These are phyloP conservation scores for Pseudoatta argentina DNA, from an alignment of 1,140 invertebrate species.

Conservation along the genomic window DNA sequence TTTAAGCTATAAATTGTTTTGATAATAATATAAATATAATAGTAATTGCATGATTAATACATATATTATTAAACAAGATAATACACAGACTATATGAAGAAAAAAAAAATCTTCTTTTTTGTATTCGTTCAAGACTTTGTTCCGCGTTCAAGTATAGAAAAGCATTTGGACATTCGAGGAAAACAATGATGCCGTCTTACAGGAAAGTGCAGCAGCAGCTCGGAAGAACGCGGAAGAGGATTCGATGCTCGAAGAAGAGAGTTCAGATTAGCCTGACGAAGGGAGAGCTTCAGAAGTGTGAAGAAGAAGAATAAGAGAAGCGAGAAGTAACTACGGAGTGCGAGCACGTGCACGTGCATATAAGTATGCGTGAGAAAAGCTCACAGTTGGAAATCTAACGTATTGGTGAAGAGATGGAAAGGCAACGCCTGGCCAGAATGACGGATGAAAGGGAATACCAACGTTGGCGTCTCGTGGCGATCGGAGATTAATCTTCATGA, in stretches of 20 bases:
- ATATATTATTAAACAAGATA: neutral
- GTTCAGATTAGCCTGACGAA: slow-evolving; percentile 46
- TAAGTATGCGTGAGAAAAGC: slow-evolving; percentile 65
- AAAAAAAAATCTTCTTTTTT: neutral
- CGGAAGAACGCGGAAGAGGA: slow-evolving; percentile 72
- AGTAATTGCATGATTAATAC: neutral
- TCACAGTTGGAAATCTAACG: slow-evolving; percentile 40
- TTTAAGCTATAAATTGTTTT: neutral
- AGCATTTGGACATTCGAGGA: neutral
- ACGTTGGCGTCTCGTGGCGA: slow-evolving; percentile 57
- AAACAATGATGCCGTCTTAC: neutral
- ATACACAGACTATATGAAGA: neutral
- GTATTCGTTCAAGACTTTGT: neutral
- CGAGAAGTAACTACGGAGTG: slow-evolving; percentile 2
- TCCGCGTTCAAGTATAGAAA: neutral
- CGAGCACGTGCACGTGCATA: slow-evolving; percentile 63
- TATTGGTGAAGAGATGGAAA: slow-evolving; percentile 41
- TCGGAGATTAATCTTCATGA: slow-evolving; percentile 71
- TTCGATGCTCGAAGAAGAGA: slow-evolving; percentile 48
- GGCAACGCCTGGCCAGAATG: slow-evolving; percentile 59
- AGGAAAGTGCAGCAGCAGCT: slow-evolving; percentile 45
- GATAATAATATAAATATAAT: no score
- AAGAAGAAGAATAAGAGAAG: slow-evolving; percentile 32
- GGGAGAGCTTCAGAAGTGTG: slow-evolving; percentile 22
- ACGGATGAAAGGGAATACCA: slow-evolving; percentile 63